Evolutionary conservation across 2,113 vertebrate species (phyloP).

Genomic region (Siniperca knerii): DNA sequence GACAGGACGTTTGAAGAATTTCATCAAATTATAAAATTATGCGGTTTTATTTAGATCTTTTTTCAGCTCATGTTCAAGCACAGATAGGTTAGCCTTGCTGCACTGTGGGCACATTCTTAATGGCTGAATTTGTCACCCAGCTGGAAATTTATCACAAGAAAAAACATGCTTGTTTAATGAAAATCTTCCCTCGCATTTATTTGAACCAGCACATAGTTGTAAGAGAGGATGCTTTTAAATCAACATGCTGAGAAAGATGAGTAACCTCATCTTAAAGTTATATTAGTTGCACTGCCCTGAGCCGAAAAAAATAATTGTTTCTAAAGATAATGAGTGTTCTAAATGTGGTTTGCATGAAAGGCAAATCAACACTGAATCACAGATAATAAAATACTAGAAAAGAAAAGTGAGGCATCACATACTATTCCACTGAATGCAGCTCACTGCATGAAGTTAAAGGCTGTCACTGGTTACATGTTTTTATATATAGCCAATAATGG

Average conservation of each 20-base stretch:
- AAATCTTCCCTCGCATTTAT: not conserved
- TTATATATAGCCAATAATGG: not conserved
- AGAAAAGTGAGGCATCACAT: not conserved
- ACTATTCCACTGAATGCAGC: not conserved
- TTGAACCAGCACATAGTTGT: not conserved
- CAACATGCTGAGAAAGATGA: not conserved
- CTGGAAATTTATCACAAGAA: not conserved
- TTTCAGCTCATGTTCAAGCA: not conserved
- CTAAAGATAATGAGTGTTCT: not conserved
- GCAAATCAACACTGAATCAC: not conserved
- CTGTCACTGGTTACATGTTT: not conserved
- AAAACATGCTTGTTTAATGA: not conserved
- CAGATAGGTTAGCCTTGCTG: too few species aligned
- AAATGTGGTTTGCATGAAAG: not conserved
- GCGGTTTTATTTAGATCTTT: not conserved
- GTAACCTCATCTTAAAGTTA: not conserved
- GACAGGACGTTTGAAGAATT: not conserved
- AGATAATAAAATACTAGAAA: not conserved
- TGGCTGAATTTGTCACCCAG: not conserved
- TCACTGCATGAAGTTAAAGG: not conserved
- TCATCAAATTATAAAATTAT: too few species aligned
- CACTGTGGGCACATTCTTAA: not conserved
- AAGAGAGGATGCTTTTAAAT: not conserved
- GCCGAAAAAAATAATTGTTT: not conserved
- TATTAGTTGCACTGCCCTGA: too few species aligned